Percentiles rank a stretch among this genome's conserved stretches.
phyloP scores from a whole-genome alignment of 2,797 vertebrate species.

The Antennarius maculatus region DNA sequence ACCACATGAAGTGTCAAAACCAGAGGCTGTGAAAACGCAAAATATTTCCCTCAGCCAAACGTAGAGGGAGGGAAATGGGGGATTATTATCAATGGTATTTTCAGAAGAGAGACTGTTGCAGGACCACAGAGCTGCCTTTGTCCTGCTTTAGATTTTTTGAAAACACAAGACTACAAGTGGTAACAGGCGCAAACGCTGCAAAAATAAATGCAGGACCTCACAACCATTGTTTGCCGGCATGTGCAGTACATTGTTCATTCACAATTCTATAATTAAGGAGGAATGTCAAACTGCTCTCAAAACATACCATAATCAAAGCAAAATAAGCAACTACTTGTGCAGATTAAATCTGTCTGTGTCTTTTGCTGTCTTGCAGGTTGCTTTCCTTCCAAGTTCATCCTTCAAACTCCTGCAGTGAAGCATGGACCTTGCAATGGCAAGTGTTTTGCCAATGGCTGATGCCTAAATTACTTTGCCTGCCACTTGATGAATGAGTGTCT shows the following conservation, averaged over 20 bases:
- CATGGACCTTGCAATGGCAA: conserved; percentile 50
- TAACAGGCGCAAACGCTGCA: conserved; percentile 73
- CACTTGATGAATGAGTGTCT: conserved; percentile 71
- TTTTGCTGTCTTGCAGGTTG: conserved; percentile 33
- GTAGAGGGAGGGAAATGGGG: conserved; percentile 17
- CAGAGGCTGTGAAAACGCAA: conserved; percentile 57
- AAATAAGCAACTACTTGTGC: conserved; percentile 78
- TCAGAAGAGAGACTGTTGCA: conserved; percentile 57
- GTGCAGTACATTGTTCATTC: conserved; percentile 69
- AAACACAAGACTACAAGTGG: conserved; percentile 70
- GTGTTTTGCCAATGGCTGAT: conserved; percentile 66
- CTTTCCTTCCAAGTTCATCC: conserved; percentile 55
- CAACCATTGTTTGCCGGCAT: conserved; percentile 73
- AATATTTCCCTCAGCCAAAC: conserved; percentile 50
- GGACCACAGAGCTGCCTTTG: conserved; percentile 45
- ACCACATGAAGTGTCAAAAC: conserved; percentile 52
- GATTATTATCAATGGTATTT: conserved; percentile 68
- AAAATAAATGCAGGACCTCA: conserved; percentile 78
- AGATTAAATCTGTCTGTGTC: conserved; percentile 62
- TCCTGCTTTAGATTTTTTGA: conserved; percentile 64
- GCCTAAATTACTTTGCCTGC: conserved; percentile 53
- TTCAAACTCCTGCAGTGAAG: conserved; percentile 59
- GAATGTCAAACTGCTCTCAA: conserved; percentile 79
- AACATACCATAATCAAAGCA: conserved; percentile 79
- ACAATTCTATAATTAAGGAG: conserved; percentile 82